These are phyloP conservation scores for Dynastes hyllus DNA, from an alignment of 2,888 invertebrate species.

Conservation along the genomic window DNA sequence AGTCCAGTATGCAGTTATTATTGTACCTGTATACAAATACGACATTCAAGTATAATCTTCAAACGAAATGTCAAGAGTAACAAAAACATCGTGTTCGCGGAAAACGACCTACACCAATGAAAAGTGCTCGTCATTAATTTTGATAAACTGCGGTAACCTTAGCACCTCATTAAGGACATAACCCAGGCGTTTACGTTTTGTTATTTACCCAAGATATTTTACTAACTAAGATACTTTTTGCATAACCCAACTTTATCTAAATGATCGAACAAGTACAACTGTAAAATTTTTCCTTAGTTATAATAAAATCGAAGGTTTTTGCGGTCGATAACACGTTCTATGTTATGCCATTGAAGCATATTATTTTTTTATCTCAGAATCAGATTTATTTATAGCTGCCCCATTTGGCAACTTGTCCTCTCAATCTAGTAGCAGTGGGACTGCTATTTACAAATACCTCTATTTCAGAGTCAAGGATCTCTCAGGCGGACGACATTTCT, in stretches of 20 bases:
- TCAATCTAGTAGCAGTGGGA: constrained; percentile 2
- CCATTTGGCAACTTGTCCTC: constrained; percentile 29
- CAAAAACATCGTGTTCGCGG: neutral
- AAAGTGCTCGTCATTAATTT: neutral
- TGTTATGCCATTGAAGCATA: constrained; percentile 22
- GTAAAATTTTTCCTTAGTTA: neutral
- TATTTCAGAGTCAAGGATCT: constrained; percentile 38
- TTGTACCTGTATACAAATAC: neutral
- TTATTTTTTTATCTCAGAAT: neutral
- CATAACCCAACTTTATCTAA: too few relatives aligned
- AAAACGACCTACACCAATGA: neutral
- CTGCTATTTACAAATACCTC: constrained; percentile 12
- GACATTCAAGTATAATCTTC: neutral
- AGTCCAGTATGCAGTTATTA: neutral
- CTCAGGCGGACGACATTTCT: neutral
- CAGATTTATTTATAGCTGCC: constrained; percentile 37
- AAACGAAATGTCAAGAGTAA: neutral
- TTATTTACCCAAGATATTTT: too few relatives aligned
- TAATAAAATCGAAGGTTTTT: neutral
- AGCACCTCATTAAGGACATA: neutral
- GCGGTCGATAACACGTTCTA: neutral
- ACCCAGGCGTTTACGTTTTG: neutral
- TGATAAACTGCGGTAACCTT: neutral
- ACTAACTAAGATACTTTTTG: too few relatives aligned
- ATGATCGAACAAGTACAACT: neutral